Percentiles rank a stretch among this genome's conserved stretches.
Evolutionary conservation across 2,888 invertebrate species (phyloP).

Genomic region (Phytoseiulus persimilis): DNA sequence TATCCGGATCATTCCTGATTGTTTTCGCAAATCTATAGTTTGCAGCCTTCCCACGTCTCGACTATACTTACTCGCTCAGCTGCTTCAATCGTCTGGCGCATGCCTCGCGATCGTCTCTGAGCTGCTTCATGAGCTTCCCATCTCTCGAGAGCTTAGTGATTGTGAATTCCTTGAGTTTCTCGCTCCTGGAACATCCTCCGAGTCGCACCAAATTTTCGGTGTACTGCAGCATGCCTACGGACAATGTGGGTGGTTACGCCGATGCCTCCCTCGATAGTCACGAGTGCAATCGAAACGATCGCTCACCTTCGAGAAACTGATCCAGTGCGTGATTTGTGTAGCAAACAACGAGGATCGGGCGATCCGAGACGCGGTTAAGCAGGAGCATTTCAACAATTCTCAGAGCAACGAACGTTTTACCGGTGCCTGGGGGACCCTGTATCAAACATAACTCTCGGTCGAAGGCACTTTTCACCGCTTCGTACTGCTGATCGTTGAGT

Average conservation of each 20-base stretch:
- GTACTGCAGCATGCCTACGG: constrained; percentile 54
- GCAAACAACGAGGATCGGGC: constrained; percentile 66
- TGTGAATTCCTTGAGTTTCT: constrained; percentile 51
- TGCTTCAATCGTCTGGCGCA: not conserved
- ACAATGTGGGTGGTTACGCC: too few species aligned
- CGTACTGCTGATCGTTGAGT: constrained; percentile 54
- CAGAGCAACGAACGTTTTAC: constrained; percentile 70
- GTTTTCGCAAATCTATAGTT: too few species aligned
- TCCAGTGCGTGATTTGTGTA: constrained; percentile 80
- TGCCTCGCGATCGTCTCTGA: not conserved
- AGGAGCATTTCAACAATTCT: constrained; percentile 64
- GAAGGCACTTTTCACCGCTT: constrained; percentile 62
- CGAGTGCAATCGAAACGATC: too few species aligned
- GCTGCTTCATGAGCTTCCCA: not conserved
- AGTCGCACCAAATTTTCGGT: constrained; percentile 61
- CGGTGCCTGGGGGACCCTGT: constrained; percentile 71
- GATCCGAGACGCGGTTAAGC: constrained; percentile 52
- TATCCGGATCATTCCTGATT: too few species aligned
- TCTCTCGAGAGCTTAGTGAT: not conserved
- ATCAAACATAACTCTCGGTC: constrained; percentile 53
- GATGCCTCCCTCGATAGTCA: too few species aligned
- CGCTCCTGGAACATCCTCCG: constrained; percentile 62
- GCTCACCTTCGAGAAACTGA: constrained; percentile 63
- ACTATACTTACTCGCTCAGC: not conserved
- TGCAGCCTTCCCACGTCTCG: too few species aligned